Conservation (phyloP, 2,888 invertebrate species). For the Zygaena filipendulae region DNA sequence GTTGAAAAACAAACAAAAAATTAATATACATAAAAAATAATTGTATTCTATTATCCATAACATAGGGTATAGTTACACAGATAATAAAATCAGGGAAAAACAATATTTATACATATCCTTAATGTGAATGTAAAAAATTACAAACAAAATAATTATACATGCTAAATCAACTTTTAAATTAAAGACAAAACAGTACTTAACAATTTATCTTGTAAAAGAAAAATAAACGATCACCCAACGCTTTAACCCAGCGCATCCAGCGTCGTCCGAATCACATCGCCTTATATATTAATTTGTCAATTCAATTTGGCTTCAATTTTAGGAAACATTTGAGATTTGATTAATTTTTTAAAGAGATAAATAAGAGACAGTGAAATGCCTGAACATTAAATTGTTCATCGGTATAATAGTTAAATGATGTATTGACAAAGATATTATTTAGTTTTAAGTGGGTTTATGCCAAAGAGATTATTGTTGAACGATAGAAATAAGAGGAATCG, state of each 20-base stretch:
- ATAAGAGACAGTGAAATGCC: too few species aligned
- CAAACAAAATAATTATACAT: slow-evolving; percentile 65
- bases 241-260: slow-evolving; percentile 32
- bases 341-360: too few species aligned
- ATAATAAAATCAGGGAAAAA: slow-evolving; percentile 67
- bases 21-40: slow-evolving; percentile 66
- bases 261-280: too few species aligned
- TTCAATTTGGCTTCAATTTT: slow-evolving; percentile 58
- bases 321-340: slow-evolving; percentile 38
- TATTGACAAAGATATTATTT: too few species aligned
- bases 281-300: slow-evolving; percentile 32
- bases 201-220: too few species aligned
- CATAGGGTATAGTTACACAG: slow-evolving; percentile 66
- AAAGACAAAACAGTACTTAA: slow-evolving; percentile 57
- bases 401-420: too few species aligned
- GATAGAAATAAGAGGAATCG: too few species aligned
- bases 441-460: too few species aligned
- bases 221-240: slow-evolving; percentile 43
- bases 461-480: too few species aligned
- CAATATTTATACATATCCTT: slow-evolving; percentile 67
- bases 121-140: slow-evolving; percentile 61
- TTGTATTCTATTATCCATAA: slow-evolving; percentile 67
- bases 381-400: too few species aligned
- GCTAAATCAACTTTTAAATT: slow-evolving; percentile 50
- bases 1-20: slow-evolving; percentile 47